Evolutionary conservation across 2,888 invertebrate genomes (phyloP), one percentile per base, ranked within the genome.

Genomic region (Napeogenes inachia): DNA sequence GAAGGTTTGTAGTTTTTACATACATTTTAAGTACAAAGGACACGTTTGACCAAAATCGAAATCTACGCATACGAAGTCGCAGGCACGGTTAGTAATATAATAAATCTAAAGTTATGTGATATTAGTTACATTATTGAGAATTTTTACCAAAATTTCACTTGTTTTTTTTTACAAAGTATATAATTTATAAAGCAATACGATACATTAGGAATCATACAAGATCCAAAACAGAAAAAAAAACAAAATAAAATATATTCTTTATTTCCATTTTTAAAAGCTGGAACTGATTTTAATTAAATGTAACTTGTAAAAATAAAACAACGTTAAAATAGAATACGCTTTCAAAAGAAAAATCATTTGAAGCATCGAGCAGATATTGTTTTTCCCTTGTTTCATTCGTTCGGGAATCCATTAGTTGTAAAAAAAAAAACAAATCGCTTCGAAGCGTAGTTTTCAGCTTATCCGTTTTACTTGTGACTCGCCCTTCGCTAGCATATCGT

Each of bases 391-490:
- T 77, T 75, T 72, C 67, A 69, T 71, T 73, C 74, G 64, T 70
- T 77, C 64, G 71, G 70, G 75, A 80, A 80, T 82, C 82, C 82
- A 85, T 84, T 84, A 83, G 79, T 73, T 70, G 70, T 68, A 60
- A 65, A 65, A 69, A 68, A 75, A 75, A 75, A 77, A 72, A 42
- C 42, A 71, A 69, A 71, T 71, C 66, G 68, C 69, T 65, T 70
- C 64, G 68, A 69, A 73, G 75, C 74, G 74, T 75, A 78, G 75
- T 79, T 78, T 79, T 77, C 73, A 77, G 71, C 75, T 79, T 73
- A 78, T 73, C 75, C 75, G 70, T 77, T 75, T 77, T 68, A 66
- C 65, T 68, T 67, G 59, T 57, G 63, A 65, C 35, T 59, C 64
- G 59, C 62, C 64, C 63, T 66, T 67, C 56, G 61, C 59, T 66